Base-by-base conservation (phyloP, 92 coral and sea anemone genomes). In the Virgularia gustaviana region DNA sequence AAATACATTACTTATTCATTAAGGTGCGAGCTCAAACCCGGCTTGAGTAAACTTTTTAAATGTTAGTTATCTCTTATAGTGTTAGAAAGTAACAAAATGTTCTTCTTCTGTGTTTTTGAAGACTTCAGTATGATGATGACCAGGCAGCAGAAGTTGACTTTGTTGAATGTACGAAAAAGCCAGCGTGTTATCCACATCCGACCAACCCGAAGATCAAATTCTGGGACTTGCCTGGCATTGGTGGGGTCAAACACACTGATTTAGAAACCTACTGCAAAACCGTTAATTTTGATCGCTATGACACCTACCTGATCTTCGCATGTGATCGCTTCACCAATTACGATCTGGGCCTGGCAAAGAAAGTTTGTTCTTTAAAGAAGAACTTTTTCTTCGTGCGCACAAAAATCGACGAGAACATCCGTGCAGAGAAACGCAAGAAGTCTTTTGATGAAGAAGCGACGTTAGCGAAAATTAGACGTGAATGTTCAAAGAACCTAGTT, bases 191-290 rank as follows among this genome's bases (percentile, higher is more conserved):
- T 36, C 43, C 53, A 10, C 81, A 65, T 49, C 81, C 78, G 16
- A 20, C 20, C 20, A 65, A 76, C 59, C 51, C 19, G 31, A 76
- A 76, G 8, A 76, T 76, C 23, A 32, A 25, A 32, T 47, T 76
- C 36, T 76, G 75, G 73, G 81, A 65, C 54, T 49, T 76, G 20
- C 81, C 81, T 13, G 81, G 81, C 1, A 76, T 76, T 20, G 76
- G 81, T 41, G 65, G 76, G 16, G 64, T 63, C 22, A 51, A 6
- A 0, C 52, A 19, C 51, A 49, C 81, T n/a, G 52, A 75, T 42
- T 31, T 75, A 37, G 63, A 67, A 24, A 65, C 78, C 7, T 76
- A 65, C 64, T 49, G 78, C 47, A 1, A 36, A 24, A 47, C 45
- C 45, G 65, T 65, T 16, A 24, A 30, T 13, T 11, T 76, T 19